phyloP scores from a whole-genome alignment of 2,888 invertebrate species.

The Polydrusus cervinus region DNA sequence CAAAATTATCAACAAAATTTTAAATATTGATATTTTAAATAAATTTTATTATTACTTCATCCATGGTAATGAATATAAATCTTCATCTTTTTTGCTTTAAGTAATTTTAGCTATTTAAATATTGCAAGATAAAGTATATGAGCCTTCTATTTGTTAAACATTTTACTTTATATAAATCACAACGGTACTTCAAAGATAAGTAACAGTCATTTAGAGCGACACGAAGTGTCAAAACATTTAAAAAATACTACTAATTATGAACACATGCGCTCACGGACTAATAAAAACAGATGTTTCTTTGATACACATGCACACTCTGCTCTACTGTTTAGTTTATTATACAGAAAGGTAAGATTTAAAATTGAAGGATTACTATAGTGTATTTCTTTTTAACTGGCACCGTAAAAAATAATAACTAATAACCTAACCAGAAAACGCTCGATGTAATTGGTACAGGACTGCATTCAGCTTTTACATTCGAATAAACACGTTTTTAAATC shows the following conservation, averaged over 20 bases:
- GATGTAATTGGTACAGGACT: too few relatives aligned
- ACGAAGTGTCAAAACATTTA: conserved; percentile 60
- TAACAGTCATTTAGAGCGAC: conserved; percentile 52
- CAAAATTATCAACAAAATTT: too few relatives aligned
- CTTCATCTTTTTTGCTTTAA: neutral
- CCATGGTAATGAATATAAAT: too few relatives aligned
- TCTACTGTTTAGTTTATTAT: neutral
- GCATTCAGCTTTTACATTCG: too few relatives aligned
- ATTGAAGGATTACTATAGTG: neutral
- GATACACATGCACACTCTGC: neutral
- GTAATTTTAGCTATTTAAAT: neutral
- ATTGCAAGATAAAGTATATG: neutral
- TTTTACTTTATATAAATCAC: conserved; percentile 45
- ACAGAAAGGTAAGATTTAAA: neutral
- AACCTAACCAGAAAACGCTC: too few relatives aligned
- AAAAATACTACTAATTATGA: conserved; percentile 63
- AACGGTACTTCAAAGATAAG: conserved; percentile 47
- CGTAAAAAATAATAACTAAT: too few relatives aligned
- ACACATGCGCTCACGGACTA: conserved; percentile 60
- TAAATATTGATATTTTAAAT: too few relatives aligned
- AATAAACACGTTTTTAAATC: too few relatives aligned
- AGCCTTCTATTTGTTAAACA: conserved; percentile 44
- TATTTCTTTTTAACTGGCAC: too few relatives aligned
- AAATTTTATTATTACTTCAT: too few relatives aligned
- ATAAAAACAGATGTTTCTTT: conserved; percentile 60